Base-by-base conservation (phyloP, 2,113 vertebrate genomes). In the Puffinus mauretanicus region DNA sequence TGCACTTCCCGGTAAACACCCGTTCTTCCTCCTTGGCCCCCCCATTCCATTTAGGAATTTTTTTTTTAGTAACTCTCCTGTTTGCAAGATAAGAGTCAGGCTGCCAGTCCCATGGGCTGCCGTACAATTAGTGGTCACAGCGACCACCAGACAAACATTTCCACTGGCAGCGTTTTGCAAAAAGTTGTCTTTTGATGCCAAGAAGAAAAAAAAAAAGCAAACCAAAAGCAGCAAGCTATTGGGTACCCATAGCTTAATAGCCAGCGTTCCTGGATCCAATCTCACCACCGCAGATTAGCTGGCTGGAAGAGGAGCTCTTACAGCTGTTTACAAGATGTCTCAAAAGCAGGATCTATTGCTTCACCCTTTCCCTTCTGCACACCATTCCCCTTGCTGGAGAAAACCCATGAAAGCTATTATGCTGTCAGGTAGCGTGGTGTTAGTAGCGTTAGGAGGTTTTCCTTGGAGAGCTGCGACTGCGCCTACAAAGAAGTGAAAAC, bases 321-420 rank as follows among this genome's bases (percentile, higher is more conserved):
- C 96, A 97, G 95, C 93, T 97, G 94, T 93, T 95, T 94, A 95
- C 97, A 98, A 96, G 91, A 97, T 95, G 94, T 94, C 90, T 77
- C 75, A 87, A 46, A 89, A 80, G 60, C 6, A 2, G 82, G 60
- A 96, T 57, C 76, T 92, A 86, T 82, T 92, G 70, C 86, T 96
- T 92, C 46, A 95, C 95, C 77, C 82, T 65, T 94, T 86, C 88
- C 40, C 12, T 86, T 49, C 85, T 77, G 49, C 27, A 18, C 27
- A 86, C 42, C 49, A 20, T 27, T 70, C 9, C 8, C 42, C 34
- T 66, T n/a, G 29, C 71, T 69, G 44, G 38, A 29, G 44, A 46
- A 16, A 40, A 34, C 0, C 13, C 72, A 27, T 3, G 42, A 32
- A 79, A 87, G 58, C 40, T 7, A 3, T 65, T 22, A 64, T 0